A percentile compares a stretch with the other conserved stretches of the same genome.
phyloP scores from a whole-genome alignment of 2,888 invertebrate genomes.

The Linyphia triangularis region DNA sequence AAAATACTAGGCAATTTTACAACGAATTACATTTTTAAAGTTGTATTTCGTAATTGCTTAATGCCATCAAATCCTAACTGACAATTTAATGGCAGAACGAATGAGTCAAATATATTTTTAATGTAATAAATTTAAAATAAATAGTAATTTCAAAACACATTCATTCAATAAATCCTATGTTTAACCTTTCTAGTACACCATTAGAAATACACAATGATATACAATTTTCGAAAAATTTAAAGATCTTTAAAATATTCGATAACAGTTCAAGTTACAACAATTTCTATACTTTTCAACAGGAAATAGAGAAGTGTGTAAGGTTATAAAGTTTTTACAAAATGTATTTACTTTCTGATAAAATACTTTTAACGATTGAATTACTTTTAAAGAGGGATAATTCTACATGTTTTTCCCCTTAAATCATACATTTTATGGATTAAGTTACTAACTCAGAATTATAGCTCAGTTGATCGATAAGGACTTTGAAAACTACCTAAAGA shows the following conservation, averaged over 20 bases:
- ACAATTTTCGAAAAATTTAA: conserved; percentile 34
- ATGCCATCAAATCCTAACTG: too few relatives aligned
- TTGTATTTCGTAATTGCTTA: too few relatives aligned
- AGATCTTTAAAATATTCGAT: conserved; percentile 21
- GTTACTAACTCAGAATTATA: not conserved
- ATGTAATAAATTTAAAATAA: too few relatives aligned
- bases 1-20: too few relatives aligned
- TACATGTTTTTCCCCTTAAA: not conserved
- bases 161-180: too few relatives aligned
- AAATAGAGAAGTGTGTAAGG: conserved; percentile 36
- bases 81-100: too few relatives aligned
- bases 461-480: not conserved
- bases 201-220: conserved; percentile 18
- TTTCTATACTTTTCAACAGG: conserved; percentile 41
- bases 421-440: not conserved
- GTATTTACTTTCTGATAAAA: conserved; percentile 34
- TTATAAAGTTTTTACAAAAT: conserved; percentile 58
- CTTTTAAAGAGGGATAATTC: not conserved
- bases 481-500: conserved; percentile 58
- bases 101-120: too few relatives aligned
- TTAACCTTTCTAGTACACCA: not conserved
- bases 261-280: conserved; percentile 38
- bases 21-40: too few relatives aligned
- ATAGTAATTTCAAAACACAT: too few relatives aligned
- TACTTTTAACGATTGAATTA: conserved; percentile 28